Evolutionary conservation across 2,888 invertebrate species (phyloP), one percentile per base, ranked within the genome.

Genomic region (Rhimphoctona megacephalus): DNA sequence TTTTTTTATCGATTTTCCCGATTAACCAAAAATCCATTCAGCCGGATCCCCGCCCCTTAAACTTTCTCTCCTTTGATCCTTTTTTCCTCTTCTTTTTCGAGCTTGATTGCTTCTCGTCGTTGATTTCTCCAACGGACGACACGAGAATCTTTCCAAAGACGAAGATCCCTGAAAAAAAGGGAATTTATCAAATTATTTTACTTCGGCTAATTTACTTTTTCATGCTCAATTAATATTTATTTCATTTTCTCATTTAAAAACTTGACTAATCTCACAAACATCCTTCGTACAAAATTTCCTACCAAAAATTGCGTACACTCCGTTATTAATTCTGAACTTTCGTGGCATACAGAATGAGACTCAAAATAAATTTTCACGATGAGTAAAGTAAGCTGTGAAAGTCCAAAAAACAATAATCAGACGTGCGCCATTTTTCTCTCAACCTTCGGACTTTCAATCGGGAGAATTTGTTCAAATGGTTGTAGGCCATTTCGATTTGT

Each of bases 21-120:
- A 43, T 67, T 14, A 52, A 73, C 30, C 30, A 54, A 43, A 30
- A 25, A 81, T 46, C 92, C 92, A 92, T 92, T 87, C 90, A 91
- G 90, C 81, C 74, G 30, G 46, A 22, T 43, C 88, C 85, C 64
- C 36, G 72, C 73, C 80, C 81, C 36, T 66, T 72, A 8, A 17
- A 36, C 33, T 36, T 36, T n/a, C 14, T 33, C 46, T 25, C 7
- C 49, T n/a, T 73, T 43, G 54, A 70, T 39, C 57, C 11, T 25
- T 33, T 25, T 57, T 19, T 33, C 33, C n/a, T 33, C 69, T n/a
- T 54, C 69, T 14, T 83, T 33, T 36, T 72, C 78, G 66, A 66
- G 66, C 83, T 66, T 64, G 46, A 43, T 25, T 57, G 6, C n/a
- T 54, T 33, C 67, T 66, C 54, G 30, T 73, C 66, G 72, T 22